These are phyloP conservation scores for Peromyscus melanophrys DNA, from an alignment of 2,797 vertebrate species.

Conservation along the genomic window DNA sequence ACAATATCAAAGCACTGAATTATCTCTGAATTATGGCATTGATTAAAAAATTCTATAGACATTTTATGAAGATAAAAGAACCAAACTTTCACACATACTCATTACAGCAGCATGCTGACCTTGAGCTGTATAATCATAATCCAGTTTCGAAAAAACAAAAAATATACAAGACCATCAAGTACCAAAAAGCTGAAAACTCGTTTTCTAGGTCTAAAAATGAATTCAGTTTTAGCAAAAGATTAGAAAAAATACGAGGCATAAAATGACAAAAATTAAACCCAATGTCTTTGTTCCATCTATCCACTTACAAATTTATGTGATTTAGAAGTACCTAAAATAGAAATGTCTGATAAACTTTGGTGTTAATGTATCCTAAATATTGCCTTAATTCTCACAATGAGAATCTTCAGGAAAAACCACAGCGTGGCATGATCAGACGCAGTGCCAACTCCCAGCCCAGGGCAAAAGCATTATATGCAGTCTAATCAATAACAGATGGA, in stretches of 20 bases:
- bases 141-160: neutral
- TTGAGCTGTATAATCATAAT: neutral
- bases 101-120: neutral
- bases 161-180: neutral
- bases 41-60: neutral
- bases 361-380: neutral
- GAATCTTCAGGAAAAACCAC: neutral
- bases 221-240: neutral
- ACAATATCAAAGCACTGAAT: neutral
- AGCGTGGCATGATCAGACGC: neutral
- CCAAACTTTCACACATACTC: neutral
- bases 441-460: fast-evolving
- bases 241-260: neutral
- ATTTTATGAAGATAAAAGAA: neutral
- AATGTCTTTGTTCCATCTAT: neutral
- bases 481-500: constrained; percentile 47
- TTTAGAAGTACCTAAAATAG: neutral
- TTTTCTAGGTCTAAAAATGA: neutral
- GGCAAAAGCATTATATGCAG: neutral
- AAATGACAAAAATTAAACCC: neutral
- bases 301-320: constrained; percentile 1
- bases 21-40: neutral
- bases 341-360: neutral
- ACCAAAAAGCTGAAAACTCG: neutral
- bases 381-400: neutral